Evolutionary conservation across 37 sponge, comb jelly and placozoan genomes (phyloP).

Genomic region (Geodia barretti): DNA sequence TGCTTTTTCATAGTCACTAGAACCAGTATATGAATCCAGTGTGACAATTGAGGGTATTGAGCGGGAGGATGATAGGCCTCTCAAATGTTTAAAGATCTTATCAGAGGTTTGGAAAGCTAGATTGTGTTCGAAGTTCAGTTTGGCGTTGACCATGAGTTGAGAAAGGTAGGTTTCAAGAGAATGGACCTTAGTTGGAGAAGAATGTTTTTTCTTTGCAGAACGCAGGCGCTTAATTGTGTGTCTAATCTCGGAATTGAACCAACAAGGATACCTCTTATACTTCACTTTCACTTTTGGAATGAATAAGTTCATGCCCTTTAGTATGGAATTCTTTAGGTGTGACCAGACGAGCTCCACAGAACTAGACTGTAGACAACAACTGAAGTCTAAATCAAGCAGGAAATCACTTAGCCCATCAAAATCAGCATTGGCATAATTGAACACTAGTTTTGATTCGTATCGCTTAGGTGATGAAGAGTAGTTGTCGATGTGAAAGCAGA

Average conservation of each 20-base stretch:
- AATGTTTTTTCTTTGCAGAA: background rate
- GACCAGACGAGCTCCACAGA: constrained; percentile 20
- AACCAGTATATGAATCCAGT: too few species aligned
- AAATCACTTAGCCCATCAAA: constrained; percentile 2
- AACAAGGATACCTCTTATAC: background rate
- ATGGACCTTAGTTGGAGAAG: background rate
- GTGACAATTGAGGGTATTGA: too few species aligned
- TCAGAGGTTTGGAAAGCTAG: too few species aligned
- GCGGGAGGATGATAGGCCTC: too few species aligned
- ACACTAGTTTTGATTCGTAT: background rate
- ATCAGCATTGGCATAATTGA: constrained; percentile 27
- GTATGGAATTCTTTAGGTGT: background rate
- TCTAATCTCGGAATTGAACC: constrained; percentile 9
- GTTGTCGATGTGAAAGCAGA: too few species aligned
- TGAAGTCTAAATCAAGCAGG: constrained; percentile 4
- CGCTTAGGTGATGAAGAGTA: too few species aligned
- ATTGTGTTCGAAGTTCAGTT: too few species aligned
- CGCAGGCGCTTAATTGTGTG: constrained; percentile 4
- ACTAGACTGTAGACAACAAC: background rate
- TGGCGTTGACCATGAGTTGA: too few species aligned
- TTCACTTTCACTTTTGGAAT: background rate
- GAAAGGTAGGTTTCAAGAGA: too few species aligned
- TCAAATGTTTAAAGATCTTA: too few species aligned
- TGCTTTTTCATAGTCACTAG: too few species aligned
- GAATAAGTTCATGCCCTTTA: background rate